Evolutionary conservation across 2,888 invertebrate species (phyloP), one percentile per base, ranked within the genome.

Genomic region (Tiliacea aurago): DNA sequence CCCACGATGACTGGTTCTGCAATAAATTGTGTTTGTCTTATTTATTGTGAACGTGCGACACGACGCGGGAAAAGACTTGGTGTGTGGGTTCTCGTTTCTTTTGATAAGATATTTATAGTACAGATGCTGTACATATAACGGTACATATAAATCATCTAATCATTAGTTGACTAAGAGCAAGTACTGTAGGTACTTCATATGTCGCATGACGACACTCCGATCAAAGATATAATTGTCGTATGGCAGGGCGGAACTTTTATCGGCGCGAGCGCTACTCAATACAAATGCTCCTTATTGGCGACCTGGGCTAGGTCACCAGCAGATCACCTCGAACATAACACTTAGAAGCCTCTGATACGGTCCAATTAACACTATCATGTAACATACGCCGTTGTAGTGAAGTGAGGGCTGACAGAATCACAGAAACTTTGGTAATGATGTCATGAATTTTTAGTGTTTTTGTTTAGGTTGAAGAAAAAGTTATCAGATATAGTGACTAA

Each of bases 261-360:
- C 59, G 56, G 43, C 51, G 33, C 13, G 33, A 64, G 23, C 23
- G 77, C 49, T 62, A 70, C 72, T 45, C 56, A 83, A 77, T 70
- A 85, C 78, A 78, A 81, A 72, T 79, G 70, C 76, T 74, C 73
- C 78, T 84, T 84, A 88, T 82, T 82, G 85, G 88, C 83, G 87
- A 85, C 86, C 87, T 80, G 78, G 77, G 71, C 90, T 90, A 91
- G 92, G 92, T 90, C 92, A 90, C 77, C 70, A 86, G 88, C 84
- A 82, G 92, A 89, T 92, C 89, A 90, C 93, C 93, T 94, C 91
- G 92, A 91, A 87, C 72, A 71, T 82, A 78, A 90, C 88, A 89
- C 87, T 87, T 84, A 88, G 85, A 80, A 83, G 83, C 84, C 82
- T 87, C 85, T 88, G 84, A 85, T 88, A 89, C 88, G 87, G 87